Base-by-base conservation (phyloP, 2,797 vertebrate species). In the Galaxias olidus region DNA sequence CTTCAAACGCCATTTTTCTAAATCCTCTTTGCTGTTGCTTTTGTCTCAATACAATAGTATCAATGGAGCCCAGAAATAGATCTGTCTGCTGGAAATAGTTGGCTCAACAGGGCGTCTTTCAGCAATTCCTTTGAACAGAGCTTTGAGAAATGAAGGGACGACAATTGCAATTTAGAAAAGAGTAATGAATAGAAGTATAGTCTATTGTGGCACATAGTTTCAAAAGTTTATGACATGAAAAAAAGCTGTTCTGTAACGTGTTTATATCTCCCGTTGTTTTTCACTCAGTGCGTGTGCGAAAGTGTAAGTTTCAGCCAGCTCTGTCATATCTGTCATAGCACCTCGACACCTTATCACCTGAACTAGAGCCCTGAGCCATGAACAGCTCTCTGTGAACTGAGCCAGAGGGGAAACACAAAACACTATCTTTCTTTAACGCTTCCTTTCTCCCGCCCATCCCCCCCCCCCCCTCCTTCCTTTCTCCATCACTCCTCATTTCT, bases 401-500 rank as follows among this genome's bases (percentile, higher is more conserved):
- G 64, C 68, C n/a, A 10, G 59, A 72, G 51, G 12, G 62, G 74
- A 62, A 47, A 9, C 59, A 19, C 57, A 45, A 57, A 45, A 53
- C 53, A 30, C 12, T 59, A 54, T 46, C 20, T 58, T 17, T 61
- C 17, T 52, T 17, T 61, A 40, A 65, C 66, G 42, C 48, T 55
- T 44, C 46, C 59, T 49, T 14, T 20, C 55, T 43, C 20, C 13
- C 63, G 9, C 30, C 51, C 51, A 45, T n/a, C 19, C 54, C 64
- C 73, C 72, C 49, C 46, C 40, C 13, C 44, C 8, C 4, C 47
- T 14, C 47, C 65, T 69, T 19, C 75, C 63, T 74, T 68, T 73
- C 65, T 17, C 10, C 71, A 82, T 87, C 78, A 69, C 44, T 83
- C 77, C 84, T 84, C 81, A 85, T 85, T 85, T 43, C 84, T 74